Conservation (phyloP, 2,797 vertebrate species). For the Antrozous pallidus region DNA sequence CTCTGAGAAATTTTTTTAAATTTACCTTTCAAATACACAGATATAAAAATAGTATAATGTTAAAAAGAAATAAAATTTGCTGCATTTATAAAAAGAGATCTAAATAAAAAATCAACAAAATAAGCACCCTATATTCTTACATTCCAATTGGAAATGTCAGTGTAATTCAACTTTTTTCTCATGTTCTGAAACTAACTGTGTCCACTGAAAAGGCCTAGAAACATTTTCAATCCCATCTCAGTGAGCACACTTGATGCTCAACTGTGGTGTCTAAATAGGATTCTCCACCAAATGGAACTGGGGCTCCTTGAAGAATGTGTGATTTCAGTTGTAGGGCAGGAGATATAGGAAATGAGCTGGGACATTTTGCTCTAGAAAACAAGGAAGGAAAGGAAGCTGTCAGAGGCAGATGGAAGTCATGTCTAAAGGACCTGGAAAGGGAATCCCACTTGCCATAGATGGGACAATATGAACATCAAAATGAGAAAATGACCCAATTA, state of each 20-base stretch:
- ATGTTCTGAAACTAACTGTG: neutral
- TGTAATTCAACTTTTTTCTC: neutral
- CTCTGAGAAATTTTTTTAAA: neutral
- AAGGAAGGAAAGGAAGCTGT: neutral
- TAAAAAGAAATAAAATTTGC: neutral
- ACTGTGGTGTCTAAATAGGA: neutral
- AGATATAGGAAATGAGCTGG: neutral
- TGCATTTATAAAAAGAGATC: neutral
- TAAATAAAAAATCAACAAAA: neutral
- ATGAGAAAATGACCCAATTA: neutral
- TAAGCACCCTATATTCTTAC: neutral
- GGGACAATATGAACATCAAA: neutral
- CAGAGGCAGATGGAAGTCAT: neutral
- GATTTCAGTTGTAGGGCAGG: neutral
- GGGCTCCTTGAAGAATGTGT: neutral
- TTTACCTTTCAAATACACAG: neutral
- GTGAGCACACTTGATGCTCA: neutral
- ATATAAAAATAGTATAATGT: neutral
- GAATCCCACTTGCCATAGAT: neutral
- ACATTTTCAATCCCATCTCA: neutral
- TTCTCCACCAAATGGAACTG: neutral
- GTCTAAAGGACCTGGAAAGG: neutral
- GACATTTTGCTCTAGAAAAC: neutral
- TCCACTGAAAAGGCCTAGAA: neutral
- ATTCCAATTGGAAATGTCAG: neutral